A percentile compares a stretch with the other conserved stretches of the same genome.
phyloP scores from a whole-genome alignment of 1,140 invertebrate species.

The Drosophila sturtevanti region DNA sequence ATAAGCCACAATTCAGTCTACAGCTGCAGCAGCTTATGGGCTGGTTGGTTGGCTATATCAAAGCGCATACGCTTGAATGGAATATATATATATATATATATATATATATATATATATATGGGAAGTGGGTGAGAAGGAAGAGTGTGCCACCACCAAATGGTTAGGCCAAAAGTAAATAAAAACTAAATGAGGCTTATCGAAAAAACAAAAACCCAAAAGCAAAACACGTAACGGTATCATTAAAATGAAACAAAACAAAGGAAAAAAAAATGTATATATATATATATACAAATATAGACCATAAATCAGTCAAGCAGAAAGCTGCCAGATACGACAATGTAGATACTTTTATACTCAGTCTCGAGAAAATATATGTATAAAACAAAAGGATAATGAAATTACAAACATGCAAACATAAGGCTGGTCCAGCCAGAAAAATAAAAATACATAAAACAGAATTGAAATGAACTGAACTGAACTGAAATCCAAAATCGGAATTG shows the following conservation, averaged over 20 bases:
- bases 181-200: constrained; percentile 78
- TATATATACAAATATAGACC: constrained; percentile 67
- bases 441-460: constrained; percentile 44
- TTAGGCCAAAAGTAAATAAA: constrained; percentile 55
- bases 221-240: constrained; percentile 43
- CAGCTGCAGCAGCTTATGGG: constrained; percentile 16
- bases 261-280: constrained; percentile 59
- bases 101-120: constrained; percentile 4
- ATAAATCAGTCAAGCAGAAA: constrained; percentile 77
- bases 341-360: constrained; percentile 21
- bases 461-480: constrained; percentile 24
- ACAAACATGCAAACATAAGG: constrained; percentile 56
- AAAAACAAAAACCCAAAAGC: constrained; percentile 14
- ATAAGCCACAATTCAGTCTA: neutral
- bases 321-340: constrained; percentile 56
- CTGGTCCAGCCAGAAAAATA: constrained; percentile 4
- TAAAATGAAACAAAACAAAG: constrained; percentile 54
- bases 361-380: constrained; percentile 16
- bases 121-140: constrained; percentile 2
- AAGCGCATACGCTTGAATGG: constrained; percentile 57
- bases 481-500: constrained; percentile 9
- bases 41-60: constrained; percentile 29
- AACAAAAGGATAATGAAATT: constrained; percentile 67
- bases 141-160: constrained; percentile 5
- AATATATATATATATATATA: constrained; percentile 14